phyloP scores from a whole-genome alignment of 2,797 vertebrate species.

The Gallirallus australis region DNA sequence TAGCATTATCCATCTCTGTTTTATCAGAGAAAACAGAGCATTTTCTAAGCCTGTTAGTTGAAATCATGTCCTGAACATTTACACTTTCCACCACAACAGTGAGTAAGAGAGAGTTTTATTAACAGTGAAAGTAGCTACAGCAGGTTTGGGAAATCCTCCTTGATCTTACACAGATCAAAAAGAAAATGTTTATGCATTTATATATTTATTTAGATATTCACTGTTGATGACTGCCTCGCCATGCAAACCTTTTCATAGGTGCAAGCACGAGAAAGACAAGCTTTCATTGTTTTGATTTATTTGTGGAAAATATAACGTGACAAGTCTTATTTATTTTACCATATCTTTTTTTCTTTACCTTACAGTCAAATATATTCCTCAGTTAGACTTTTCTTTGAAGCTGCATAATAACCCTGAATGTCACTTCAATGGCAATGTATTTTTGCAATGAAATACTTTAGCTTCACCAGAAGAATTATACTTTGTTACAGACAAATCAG shows the following conservation, averaged over 20 bases:
- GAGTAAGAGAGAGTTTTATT: neutral
- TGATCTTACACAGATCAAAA: slow-evolving; percentile 25
- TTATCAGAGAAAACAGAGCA: neutral
- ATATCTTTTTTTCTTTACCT: neutral
- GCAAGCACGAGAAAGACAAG: neutral
- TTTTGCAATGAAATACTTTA: neutral
- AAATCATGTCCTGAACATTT: neutral
- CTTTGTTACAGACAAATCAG: neutral
- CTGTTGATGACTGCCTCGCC: neutral
- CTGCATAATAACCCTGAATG: neutral
- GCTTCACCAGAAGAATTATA: neutral
- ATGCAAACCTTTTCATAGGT: neutral
- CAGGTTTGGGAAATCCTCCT: neutral
- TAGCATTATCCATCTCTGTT: neutral
- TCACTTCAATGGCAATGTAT: neutral
- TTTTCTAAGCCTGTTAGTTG: neutral
- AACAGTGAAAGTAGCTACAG: neutral
- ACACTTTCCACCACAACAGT: neutral
- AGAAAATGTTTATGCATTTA: neutral
- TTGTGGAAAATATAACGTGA: slow-evolving; percentile 27
- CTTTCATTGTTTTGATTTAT: neutral
- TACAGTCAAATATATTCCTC: neutral
- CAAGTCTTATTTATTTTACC: slow-evolving; percentile 17
- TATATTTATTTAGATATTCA: neutral
- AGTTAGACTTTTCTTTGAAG: slow-evolving; percentile 32